A percentile compares a stretch with the other conserved stretches of the same genome.
phyloP scores from a whole-genome alignment of 2,113 vertebrate genomes.

The Pachyramphus minor region DNA sequence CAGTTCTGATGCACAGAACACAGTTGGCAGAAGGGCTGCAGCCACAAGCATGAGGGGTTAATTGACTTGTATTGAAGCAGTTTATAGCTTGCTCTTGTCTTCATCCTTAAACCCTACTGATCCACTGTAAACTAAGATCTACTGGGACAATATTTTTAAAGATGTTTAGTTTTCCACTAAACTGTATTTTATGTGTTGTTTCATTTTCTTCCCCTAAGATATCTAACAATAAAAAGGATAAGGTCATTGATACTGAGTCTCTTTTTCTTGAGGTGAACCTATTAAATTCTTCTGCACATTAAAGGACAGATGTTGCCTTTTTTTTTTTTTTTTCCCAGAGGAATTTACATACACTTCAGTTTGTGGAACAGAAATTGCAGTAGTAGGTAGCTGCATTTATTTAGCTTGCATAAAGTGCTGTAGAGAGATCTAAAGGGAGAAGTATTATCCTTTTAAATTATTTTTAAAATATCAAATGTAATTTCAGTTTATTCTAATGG shows the following conservation, averaged over 20 bases:
- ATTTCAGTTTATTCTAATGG: constrained; percentile 49
- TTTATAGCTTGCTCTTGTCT: constrained; percentile 53
- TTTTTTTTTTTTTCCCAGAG: not conserved
- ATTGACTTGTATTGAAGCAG: constrained; percentile 62
- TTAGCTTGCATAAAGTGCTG: not conserved
- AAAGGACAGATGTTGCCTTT: constrained; percentile 39
- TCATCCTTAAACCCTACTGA: constrained; percentile 54
- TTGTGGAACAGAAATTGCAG: not conserved
- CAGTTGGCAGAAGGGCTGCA: not conserved
- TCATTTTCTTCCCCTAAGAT: constrained; percentile 26
- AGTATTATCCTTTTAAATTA: not conserved
- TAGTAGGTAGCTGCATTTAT: not conserved
- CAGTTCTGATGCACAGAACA: not conserved
- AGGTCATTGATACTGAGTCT: not conserved
- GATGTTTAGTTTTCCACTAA: constrained; percentile 59
- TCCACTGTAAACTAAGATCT: constrained; percentile 52
- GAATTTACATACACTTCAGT: constrained; percentile 61
- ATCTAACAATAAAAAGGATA: not conserved
- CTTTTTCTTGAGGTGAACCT: constrained; percentile 48
- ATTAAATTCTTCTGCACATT: constrained; percentile 51
- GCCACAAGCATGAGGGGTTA: constrained; percentile 56
- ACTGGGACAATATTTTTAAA: constrained; percentile 49
- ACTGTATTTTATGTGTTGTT: constrained; percentile 59
- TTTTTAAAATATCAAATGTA: constrained; percentile 36
- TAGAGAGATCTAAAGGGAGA: not conserved